Evolutionary conservation across 2,888 invertebrate genomes (phyloP), one percentile per base, ranked within the genome.

Genomic region (Calliopum simillimum): DNA sequence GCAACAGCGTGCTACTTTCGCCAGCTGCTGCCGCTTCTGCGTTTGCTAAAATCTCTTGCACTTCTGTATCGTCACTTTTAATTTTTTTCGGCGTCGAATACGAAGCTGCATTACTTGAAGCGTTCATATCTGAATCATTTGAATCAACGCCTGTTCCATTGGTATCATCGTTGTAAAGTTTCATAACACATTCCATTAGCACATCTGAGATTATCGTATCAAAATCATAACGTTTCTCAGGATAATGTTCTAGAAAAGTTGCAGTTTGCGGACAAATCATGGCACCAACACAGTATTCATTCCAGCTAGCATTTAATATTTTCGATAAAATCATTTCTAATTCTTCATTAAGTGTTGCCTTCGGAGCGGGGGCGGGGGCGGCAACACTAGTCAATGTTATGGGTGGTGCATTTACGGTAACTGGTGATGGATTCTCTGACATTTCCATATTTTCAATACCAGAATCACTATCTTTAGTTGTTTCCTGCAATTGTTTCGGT

Each of bases 301-400:
- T 89, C 91, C 93, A 94, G 2, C 93, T 91, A 47, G 92, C 91
- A 81, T 92, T 91, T 19, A 94, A 86, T 69, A 94, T 90, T 79
- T 91, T 89, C 2, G 91, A 91, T 61, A 93, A 88, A 74, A 91
- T 88, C 68, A 87, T 87, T 67, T 88, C 88, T 68, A 85, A 84
- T 73, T 83, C 86, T 69, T 85, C 86, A 41, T 89, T 87, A 78
- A 87, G 69, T 5, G 71, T 72, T 55, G 76, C 80, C 4, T 65
- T 58, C 4, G 71, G 33, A 4, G 43, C 33, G 41, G 61, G 47
- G 11, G 71, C 69, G 47, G 53, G 21, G 70, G n/a, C 43, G 70
- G 73, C 55, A 49, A 56, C 46, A 59, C 69, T 23, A 19, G 55
- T 12, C 88, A 87, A 43, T 56, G 58, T 41, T 65, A 21, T 47